These are phyloP conservation scores for Hoplostethus mediterraneus DNA, from an alignment of 2,797 vertebrate species.

Conservation along the genomic window DNA sequence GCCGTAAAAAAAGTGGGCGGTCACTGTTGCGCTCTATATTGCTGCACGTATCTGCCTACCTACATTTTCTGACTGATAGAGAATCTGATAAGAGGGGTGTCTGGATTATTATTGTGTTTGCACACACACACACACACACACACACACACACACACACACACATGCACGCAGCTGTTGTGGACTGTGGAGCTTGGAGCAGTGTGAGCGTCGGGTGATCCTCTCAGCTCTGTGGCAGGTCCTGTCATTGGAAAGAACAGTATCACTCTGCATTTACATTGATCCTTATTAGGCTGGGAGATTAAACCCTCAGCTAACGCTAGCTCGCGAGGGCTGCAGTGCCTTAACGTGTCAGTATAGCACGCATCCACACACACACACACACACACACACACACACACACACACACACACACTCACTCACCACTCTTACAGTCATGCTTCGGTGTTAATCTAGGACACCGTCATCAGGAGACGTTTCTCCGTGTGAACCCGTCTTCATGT, in stretches of 20 bases:
- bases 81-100: slow-evolving; percentile 62
- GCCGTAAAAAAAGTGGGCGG: too few species aligned
- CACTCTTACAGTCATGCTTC: slow-evolving; percentile 52
- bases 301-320: slow-evolving; percentile 69
- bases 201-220: slow-evolving; percentile 74
- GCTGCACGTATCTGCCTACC: too few species aligned
- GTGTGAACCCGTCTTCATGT: slow-evolving; percentile 26
- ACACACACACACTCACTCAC: slow-evolving; percentile 24
- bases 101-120: slow-evolving; percentile 64
- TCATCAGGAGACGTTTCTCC: slow-evolving; percentile 52
- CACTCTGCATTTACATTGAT: slow-evolving; percentile 85
- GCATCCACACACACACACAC: slow-evolving; percentile 29
- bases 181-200: slow-evolving; percentile 42
- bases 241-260: slow-evolving; percentile 78
- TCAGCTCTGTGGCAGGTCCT: slow-evolving; percentile 72
- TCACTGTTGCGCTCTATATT: too few species aligned
- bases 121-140: slow-evolving; percentile 42
- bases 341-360: slow-evolving; percentile 50
- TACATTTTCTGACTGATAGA: too few species aligned
- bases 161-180: slow-evolving; percentile 28
- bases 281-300: slow-evolving; percentile 83
- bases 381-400: slow-evolving; percentile 12
- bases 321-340: slow-evolving; percentile 45
- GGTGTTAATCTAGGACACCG: slow-evolving; percentile 61
- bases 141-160: slow-evolving; percentile 4